These are phyloP conservation scores for Dyspetes luteomarginatus DNA, from an alignment of 2,888 invertebrate species.

Conservation along the genomic window DNA sequence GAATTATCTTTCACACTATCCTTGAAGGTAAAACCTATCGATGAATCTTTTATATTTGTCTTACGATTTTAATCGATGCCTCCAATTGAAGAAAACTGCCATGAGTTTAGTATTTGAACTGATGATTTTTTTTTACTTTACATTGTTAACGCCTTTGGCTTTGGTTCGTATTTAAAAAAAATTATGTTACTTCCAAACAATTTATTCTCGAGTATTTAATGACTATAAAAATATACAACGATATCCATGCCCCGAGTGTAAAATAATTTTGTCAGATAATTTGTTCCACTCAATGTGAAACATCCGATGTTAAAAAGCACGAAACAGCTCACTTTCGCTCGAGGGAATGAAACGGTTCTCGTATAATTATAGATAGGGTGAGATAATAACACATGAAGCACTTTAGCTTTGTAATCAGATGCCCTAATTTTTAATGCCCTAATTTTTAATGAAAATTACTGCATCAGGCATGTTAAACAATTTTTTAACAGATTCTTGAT, in stretches of 20 bases:
- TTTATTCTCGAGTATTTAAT: not conserved
- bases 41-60: not conserved
- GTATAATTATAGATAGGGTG: constrained; percentile 2
- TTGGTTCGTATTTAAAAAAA: not conserved
- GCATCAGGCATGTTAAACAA: not conserved
- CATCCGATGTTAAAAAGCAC: constrained; percentile 4
- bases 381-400: constrained; percentile 12
- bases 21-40: not conserved
- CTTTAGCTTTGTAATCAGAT: not conserved
- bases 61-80: too few relatives aligned
- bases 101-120: too few relatives aligned
- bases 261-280: not conserved
- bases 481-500: not conserved
- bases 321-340: not conserved
- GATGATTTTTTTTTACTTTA: too few relatives aligned
- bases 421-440: too few relatives aligned
- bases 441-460: constrained; percentile 6
- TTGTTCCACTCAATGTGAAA: not conserved
- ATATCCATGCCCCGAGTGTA: not conserved
- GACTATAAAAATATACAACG: not conserved
- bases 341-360: constrained; percentile 4
- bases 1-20: not conserved
- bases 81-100: too few relatives aligned
- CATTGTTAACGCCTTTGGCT: not conserved
- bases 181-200: not conserved